These are phyloP conservation scores for Disparrhopalites patrizii DNA, from an alignment of 2,888 invertebrate species.

Conservation along the genomic window DNA sequence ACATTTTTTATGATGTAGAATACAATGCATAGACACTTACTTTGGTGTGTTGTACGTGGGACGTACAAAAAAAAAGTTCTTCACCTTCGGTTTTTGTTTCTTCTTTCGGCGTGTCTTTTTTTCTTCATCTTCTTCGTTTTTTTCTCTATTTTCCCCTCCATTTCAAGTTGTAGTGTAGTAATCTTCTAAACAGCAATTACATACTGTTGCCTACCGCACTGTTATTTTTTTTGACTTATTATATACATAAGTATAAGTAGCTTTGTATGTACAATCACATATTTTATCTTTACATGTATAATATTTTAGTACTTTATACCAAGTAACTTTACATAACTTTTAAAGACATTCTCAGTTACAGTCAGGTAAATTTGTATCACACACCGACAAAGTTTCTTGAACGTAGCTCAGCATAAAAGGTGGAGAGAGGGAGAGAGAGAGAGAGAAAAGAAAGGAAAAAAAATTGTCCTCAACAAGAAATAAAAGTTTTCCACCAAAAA, in stretches of 20 bases:
- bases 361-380: slow-evolving; percentile 36
- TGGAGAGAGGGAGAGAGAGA: background rate
- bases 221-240: background rate
- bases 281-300: slow-evolving; percentile 12
- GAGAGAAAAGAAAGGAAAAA: slow-evolving; percentile 8
- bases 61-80: too few relatives aligned
- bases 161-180: too few relatives aligned
- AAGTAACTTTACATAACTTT: too few relatives aligned
- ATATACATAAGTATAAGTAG: background rate
- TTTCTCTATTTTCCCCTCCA: background rate
- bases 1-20: too few relatives aligned
- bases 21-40: too few relatives aligned
- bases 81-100: too few relatives aligned
- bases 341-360: slow-evolving; percentile 31
- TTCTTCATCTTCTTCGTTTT: too few relatives aligned
- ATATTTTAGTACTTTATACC: background rate
- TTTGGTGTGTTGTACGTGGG: too few relatives aligned
- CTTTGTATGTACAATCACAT: background rate
- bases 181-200: too few relatives aligned
- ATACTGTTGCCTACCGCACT: too few relatives aligned
- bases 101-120: background rate
- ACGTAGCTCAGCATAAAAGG: slow-evolving; percentile 29
- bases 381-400: slow-evolving; percentile 35
- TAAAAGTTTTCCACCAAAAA: too few relatives aligned
- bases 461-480: too few relatives aligned